Evolutionary conservation across 2,797 vertebrate genomes (phyloP), one percentile per base, ranked within the genome.

Genomic region (Knipowitschia caucasica): DNA sequence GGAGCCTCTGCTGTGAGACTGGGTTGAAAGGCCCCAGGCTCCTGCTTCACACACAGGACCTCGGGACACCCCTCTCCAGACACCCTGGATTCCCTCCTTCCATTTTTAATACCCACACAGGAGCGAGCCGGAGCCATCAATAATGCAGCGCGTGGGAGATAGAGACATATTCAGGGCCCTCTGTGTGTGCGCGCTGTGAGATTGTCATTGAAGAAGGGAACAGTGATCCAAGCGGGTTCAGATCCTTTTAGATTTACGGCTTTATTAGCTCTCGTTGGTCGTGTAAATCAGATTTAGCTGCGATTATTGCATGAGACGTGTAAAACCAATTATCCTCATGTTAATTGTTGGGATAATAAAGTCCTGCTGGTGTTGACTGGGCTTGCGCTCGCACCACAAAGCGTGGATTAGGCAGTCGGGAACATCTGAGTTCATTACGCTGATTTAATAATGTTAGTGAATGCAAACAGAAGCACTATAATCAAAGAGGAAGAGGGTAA

Each of bases 101-200:
- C 76, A 88, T 85, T 84, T 86, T 83, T 83, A 84, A 88, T 80
- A 70, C 57, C 69, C 71, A 80, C 71, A 64, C 62, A 63, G 56
- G 64, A 66, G 67, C 55, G 68, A 67, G 65, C 50, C 51, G 2
- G 65, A 66, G 70, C 15, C 62, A 81, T 84, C 26, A 71, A 83
- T 83, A 64, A 83, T 83, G 55, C 33, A 81, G 59, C 62, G 67
- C 47, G 62, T 25, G 35, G 46, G 40, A 64, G 53, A 77, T 78
- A 73, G 63, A 82, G 75, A 80, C 54, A 39, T 69, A 67, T n/a
- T n/a, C 17, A 8, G 51, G 4, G 12, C 38, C 35, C 29, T 49
- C 35, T 56, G 47, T 58, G 44, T 25, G 54, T 31, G 40, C 4
- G 40, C 56, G 26, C 27, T n/a, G 9, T 36, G 55, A 71, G 66